A percentile compares a stretch with the other conserved stretches of the same genome.
Evolutionary conservation across 2,888 invertebrate genomes (phyloP).

Genomic region (Nephrotoma appendiculata): DNA sequence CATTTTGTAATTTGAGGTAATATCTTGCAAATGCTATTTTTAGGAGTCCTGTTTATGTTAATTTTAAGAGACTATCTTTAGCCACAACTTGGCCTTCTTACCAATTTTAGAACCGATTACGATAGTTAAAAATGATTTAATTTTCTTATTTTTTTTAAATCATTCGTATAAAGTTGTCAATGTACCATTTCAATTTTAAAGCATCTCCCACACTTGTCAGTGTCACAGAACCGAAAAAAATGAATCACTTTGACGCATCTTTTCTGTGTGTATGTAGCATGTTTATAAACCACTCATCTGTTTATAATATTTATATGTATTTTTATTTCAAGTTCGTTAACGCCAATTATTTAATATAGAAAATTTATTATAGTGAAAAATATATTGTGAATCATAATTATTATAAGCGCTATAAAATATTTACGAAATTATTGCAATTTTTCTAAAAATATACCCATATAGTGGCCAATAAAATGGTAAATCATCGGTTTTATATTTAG

Average conservation of each 20-base stretch:
- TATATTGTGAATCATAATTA: neutral
- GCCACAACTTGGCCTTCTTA: neutral
- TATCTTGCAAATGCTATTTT: too few species aligned
- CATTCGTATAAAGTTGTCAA: neutral
- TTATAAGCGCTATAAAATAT: neutral
- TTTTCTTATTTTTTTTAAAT: neutral
- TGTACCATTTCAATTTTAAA: neutral
- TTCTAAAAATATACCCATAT: neutral
- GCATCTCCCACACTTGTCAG: neutral
- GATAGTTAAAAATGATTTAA: neutral
- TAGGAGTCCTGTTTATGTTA: too few species aligned
- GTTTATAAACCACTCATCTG: neutral
- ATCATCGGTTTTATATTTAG: neutral
- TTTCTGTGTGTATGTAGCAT: neutral
- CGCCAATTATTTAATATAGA: neutral
- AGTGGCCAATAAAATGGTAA: neutral
- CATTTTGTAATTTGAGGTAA: too few species aligned
- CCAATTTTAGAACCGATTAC: neutral
- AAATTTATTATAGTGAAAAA: neutral
- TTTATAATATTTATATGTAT: neutral
- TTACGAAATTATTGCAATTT: neutral
- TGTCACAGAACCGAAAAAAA: neutral
- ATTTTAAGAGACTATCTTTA: too few species aligned
- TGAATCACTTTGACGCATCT: neutral
- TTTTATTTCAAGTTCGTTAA: neutral